Evolutionary conservation across 2,888 invertebrate species (phyloP).

Genomic region (Saturnia japonica): DNA sequence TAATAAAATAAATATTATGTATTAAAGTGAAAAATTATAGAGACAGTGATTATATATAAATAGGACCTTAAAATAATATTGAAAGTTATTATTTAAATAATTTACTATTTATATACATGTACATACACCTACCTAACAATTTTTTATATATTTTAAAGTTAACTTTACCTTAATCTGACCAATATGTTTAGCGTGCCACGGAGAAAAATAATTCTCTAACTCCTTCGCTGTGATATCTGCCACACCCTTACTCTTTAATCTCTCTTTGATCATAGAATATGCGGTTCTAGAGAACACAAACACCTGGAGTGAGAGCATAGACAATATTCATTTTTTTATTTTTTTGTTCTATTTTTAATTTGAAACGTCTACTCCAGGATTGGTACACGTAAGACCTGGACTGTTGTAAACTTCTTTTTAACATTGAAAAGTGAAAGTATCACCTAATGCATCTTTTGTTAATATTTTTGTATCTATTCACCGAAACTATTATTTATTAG

Average conservation of each 20-base stretch:
- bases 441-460: too few species aligned
- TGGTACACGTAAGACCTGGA: slow-evolving; percentile 29
- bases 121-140: background rate
- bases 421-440: background rate
- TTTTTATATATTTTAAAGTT: background rate
- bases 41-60: background rate
- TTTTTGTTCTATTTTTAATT: slow-evolving; percentile 14
- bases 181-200: slow-evolving; percentile 93
- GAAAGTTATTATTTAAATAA: background rate
- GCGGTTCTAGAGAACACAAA: slow-evolving; percentile 93
- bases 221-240: slow-evolving; percentile 88
- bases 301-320: slow-evolving; percentile 85
- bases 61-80: background rate
- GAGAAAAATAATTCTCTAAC: slow-evolving; percentile 91
- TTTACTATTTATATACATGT: background rate
- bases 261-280: slow-evolving; percentile 91
- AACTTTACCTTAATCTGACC: slow-evolving; percentile 85
- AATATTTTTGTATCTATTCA: too few species aligned
- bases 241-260: slow-evolving; percentile 89
- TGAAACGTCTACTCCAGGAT: slow-evolving; percentile 46
- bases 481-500: too few species aligned
- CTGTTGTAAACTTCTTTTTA: slow-evolving; percentile 39
- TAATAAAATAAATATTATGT: background rate
- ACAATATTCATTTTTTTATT: slow-evolving; percentile 42
- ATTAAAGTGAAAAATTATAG: background rate